Conservation (phyloP, 2,113 vertebrate genomes). For the Perognathus longimembris region DNA sequence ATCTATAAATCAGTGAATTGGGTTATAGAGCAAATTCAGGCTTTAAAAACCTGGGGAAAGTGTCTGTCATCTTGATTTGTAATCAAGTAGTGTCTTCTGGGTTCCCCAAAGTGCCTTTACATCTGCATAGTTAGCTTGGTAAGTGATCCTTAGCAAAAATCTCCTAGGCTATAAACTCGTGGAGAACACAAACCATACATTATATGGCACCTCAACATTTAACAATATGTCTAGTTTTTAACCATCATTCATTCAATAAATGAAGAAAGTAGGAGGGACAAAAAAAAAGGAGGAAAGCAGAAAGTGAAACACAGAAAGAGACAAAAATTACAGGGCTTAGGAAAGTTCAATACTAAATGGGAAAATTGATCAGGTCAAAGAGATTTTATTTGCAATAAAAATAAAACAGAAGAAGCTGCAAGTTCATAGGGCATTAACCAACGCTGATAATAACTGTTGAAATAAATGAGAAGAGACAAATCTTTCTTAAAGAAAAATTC, state of each 20-base stretch:
- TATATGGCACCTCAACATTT: background rate
- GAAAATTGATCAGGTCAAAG: background rate
- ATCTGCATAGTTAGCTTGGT: background rate
- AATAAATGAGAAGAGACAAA: constrained; percentile 3
- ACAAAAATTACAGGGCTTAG: background rate
- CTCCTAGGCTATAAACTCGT: background rate
- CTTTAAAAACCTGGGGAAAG: background rate
- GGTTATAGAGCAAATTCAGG: background rate
- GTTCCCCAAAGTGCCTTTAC: background rate
- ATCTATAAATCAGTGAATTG: background rate
- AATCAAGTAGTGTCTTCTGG: background rate
- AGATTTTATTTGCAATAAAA: constrained; percentile 23
- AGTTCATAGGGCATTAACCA: background rate
- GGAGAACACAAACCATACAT: background rate
- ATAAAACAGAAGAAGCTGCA: background rate
- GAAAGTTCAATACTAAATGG: too few relatives aligned
- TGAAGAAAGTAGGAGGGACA: background rate
- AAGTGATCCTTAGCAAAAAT: background rate
- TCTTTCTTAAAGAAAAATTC: background rate
- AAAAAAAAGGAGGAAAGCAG: background rate
- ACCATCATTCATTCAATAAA: background rate
- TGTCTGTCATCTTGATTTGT: background rate
- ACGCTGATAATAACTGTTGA: background rate
- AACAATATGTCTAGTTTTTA: background rate
- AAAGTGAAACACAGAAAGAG: background rate